These are phyloP conservation scores for Synergus gifuensis DNA, from an alignment of 2,888 invertebrate species.

Conservation along the genomic window DNA sequence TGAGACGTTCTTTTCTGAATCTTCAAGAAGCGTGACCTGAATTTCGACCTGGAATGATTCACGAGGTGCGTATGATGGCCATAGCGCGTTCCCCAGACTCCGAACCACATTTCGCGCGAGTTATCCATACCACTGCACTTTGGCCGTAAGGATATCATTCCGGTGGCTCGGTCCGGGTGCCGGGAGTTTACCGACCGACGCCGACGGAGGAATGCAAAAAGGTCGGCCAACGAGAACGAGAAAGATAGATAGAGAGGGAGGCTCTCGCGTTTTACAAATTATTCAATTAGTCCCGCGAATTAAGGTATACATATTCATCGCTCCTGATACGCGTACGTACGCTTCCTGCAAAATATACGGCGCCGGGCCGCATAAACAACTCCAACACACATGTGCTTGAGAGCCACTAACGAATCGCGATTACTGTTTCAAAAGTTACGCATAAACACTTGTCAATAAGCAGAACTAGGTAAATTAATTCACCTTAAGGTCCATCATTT, in stretches of 20 bases:
- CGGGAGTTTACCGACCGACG: conserved; percentile 43
- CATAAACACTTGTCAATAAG: conserved; percentile 15
- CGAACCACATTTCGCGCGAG: conserved; percentile 67
- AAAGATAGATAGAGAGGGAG: conserved; percentile 45
- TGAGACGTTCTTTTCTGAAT: conserved; percentile 39
- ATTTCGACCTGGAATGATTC: conserved; percentile 45
- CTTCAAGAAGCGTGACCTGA: conserved; percentile 44
- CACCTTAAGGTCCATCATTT: too few relatives aligned
- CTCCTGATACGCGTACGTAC: conserved; percentile 66
- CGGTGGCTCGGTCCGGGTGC: conserved; percentile 46
- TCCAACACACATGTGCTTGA: conserved; percentile 67
- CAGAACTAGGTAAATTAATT: too few relatives aligned
- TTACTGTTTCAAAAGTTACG: background rate
- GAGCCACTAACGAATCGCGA: conserved; percentile 73
- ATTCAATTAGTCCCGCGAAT: conserved; percentile 78
- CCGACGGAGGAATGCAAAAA: conserved; percentile 53
- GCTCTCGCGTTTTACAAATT: conserved; percentile 76
- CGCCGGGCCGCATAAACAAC: conserved; percentile 74
- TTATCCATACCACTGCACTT: conserved; percentile 65
- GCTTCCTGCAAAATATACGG: conserved; percentile 62
- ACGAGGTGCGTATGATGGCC: conserved; percentile 39
- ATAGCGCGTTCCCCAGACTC: conserved; percentile 52
- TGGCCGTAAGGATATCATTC: conserved; percentile 63
- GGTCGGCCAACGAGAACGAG: conserved; percentile 44
- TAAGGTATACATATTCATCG: conserved; percentile 78